These are phyloP conservation scores for Rhynchotus rufescens DNA, from an alignment of 2,797 vertebrate species.

Conservation along the genomic window DNA sequence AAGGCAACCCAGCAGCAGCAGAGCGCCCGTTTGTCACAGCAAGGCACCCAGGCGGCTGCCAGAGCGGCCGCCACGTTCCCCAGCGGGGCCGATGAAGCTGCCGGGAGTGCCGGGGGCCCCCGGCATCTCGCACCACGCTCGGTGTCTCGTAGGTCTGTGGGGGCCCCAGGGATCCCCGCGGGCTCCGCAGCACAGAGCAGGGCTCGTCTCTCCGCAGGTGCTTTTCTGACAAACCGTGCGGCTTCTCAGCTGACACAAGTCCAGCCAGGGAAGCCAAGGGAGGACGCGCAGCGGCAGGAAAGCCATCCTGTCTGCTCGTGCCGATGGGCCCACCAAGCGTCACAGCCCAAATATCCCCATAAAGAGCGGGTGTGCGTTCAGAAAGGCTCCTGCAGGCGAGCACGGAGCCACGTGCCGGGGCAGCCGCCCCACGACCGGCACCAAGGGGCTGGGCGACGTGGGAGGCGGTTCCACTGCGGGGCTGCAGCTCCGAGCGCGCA, in stretches of 20 bases:
- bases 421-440: fast-evolving
- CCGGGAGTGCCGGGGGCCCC: constrained; percentile 39
- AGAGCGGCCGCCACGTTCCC: no score
- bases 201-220: constrained; percentile 50
- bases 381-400: fast-evolving
- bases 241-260: constrained; percentile 41
- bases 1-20: background rate
- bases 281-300: constrained; percentile 52
- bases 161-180: background rate
- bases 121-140: background rate
- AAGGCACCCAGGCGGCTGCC: background rate
- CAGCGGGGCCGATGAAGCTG: background rate
- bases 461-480: background rate
- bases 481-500: background rate
- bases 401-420: fast-evolving
- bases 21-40: constrained; percentile 34
- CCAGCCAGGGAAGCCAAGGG: constrained; percentile 51
- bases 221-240: constrained; percentile 16
- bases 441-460: background rate
- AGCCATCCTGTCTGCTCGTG: constrained; percentile 46
- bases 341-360: background rate
- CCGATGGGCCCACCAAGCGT: background rate
- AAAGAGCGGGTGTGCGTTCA: background rate
- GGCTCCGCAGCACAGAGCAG: constrained; percentile 26
- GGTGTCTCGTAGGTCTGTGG: background rate